Evolutionary conservation across 2,888 invertebrate species (phyloP).

Genomic region (Parnassius mnemosyne): DNA sequence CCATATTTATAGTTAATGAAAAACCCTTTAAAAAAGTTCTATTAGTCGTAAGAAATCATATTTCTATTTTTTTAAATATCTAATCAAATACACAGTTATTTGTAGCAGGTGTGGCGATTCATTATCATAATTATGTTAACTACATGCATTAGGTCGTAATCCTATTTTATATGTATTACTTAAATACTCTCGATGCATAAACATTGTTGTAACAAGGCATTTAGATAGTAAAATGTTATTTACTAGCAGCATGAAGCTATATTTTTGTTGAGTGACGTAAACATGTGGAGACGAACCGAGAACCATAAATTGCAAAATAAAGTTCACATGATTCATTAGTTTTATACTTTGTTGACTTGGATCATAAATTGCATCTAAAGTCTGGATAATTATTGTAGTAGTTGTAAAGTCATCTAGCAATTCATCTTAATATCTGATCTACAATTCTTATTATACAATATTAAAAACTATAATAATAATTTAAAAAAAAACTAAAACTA

Average conservation of each 20-base stretch:
- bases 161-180: slow-evolving; percentile 3
- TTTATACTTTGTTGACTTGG: slow-evolving; percentile 12
- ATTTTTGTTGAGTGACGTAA: slow-evolving; percentile 22
- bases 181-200: slow-evolving; percentile 7
- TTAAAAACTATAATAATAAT: too few relatives aligned
- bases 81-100: too few relatives aligned
- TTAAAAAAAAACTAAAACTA: too few relatives aligned
- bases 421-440: too few relatives aligned
- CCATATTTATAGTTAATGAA: too few relatives aligned
- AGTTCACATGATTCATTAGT: slow-evolving; percentile 11
- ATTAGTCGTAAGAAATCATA: too few relatives aligned
- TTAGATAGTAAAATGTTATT: slow-evolving; percentile 20
- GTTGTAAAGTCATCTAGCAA: too few relatives aligned
- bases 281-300: slow-evolving; percentile 5
- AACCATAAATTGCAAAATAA: slow-evolving; percentile 14
- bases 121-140: not conserved
- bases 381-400: too few relatives aligned
- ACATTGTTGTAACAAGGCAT: slow-evolving; percentile 16
- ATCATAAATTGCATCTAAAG: slow-evolving; percentile 3
- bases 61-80: too few relatives aligned
- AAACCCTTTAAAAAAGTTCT: too few relatives aligned
- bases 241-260: slow-evolving; percentile 14
- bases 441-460: too few relatives aligned
- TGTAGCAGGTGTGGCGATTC: not conserved
- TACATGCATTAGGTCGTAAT: slow-evolving; percentile 1